Base-by-base conservation (phyloP, 2,888 invertebrate genomes). In the Athalia circularis region DNA sequence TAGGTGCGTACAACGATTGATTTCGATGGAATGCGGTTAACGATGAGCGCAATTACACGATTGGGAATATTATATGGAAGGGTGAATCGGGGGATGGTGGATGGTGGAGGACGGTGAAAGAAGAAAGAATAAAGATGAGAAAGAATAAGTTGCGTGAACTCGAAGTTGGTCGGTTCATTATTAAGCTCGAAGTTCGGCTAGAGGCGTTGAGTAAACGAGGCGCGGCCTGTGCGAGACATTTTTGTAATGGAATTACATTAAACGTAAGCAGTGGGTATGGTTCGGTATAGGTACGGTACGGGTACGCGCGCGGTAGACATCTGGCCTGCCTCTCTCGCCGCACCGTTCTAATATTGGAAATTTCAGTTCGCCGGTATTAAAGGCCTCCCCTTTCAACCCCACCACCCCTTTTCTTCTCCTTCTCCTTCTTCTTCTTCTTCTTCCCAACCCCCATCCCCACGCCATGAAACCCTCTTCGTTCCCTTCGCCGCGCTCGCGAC, bases 261-360 rank as follows among this genome's bases (percentile, higher is more conserved):
- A 88, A 87, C 84, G 85, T 84, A 82, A 64, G 75, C 75, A 75
- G 75, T 75, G 75, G 75, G 67, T 68, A 15, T 83, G 77, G 82
- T 80, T 80, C 78, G 83, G 82, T 84, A 86, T 83, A 87, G 87
- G 45, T 61, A 59, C 76, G 82, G 81, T 50, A 75, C 62, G 57
- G 52, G 48, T 64, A 50, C 76, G 82, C 80, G 81, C 79, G 83
- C 82, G 85, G 86, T 83, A 87, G 88, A 88, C 88, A 88, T 89
- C 88, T 90, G 89, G 89, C 85, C 85, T 87, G 85, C 75, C 75
- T 87, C 87, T 87, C 86, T 86, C 86, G 84, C 84, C 84, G 85
- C 86, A 83, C 85, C 86, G 89, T 89, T 90, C 90, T 89, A 90
- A 89, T 90, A 90, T 90, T 89, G 89, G 89, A 90, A 89, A 89